Evolutionary conservation across 2,888 invertebrate species (phyloP), one percentile per base, ranked within the genome.

Genomic region (Carpatolechia fugitivella): DNA sequence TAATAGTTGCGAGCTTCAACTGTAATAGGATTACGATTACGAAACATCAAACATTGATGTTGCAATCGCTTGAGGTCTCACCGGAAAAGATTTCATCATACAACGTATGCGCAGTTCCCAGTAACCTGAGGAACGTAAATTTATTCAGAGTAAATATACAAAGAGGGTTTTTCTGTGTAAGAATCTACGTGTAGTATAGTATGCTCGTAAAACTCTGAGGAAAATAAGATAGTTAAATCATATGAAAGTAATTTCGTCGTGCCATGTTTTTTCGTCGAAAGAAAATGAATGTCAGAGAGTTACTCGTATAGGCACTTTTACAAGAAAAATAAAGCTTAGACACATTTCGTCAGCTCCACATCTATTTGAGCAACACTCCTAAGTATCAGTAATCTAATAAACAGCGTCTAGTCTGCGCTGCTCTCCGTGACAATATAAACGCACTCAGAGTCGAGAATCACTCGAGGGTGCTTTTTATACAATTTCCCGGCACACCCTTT

Each of bases 401-500:
- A 69, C 63, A 68, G 61, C 59, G 55, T 61, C 59, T 65, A 66
- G 66, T 66, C 66, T 59, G 63, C 65, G 11, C 65, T 66, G 66
- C 69, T 73, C 70, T 57, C 57, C 61, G 63, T 68, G 72, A 74
- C 78, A 79, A 76, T 79, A 78, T 72, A 76, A 77, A 77, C 76
- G 76, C 72, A 76, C 77, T 78, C 69, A 68, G 65, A 68, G 74
- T 69, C 68, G 74, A 76, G 78, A 78, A 74, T 75, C 72, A 72
- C 72, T 80, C 68, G 62, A 80, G 76, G 67, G 74, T 72, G 65
- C 78, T 78, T 77, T 80, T 76, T 56, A 82, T 74, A 80, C 79
- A 83, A 82, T 82, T 83, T 81, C 72, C 65, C 65, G 67, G 70
- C 69, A 62, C 74, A 79, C 78, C 76, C 78, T 82, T 82, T 82